Base-by-base conservation (phyloP, 2,888 invertebrate genomes). In the Abscondita cerata region DNA sequence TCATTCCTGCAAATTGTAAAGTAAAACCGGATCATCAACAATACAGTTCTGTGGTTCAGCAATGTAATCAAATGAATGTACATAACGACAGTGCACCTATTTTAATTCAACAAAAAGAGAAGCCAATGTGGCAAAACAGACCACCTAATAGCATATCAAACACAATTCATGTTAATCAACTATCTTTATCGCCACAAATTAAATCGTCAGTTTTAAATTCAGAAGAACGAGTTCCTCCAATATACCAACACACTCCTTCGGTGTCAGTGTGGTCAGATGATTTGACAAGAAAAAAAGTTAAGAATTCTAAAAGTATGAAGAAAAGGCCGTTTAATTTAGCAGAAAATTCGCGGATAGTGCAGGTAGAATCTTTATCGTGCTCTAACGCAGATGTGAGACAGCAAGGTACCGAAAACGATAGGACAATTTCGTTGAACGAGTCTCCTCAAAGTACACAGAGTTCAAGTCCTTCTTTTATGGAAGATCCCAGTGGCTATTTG, bases 401-500 rank as follows among this genome's bases (percentile, higher is more conserved):
- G 70, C 82, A 86, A 67, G 83, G 80, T 20, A 74, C 73, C 67
- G 84, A 83, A 61, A 79, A 78, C 50, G 70, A 64, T 63, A 74
- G 81, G 64, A 76, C 80, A 4, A 70, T 76, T 20, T 73, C 77
- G 52, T 72, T 76, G 46, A 75, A 76, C 64, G 76, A 78, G 54
- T 69, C 75, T 59, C 70, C 73, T 18, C 77, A 75, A 59, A 71
- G 71, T 40, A 71, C 66, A 18, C 77, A 77, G 62, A 70, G 64
- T 61, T 68, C 76, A 19, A 83, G 87, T 66, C 93, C 93, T 1
- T 94, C 94, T 31, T 95, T 95, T 76, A 88, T 95, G 84, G 95
- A 96, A 69, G 95, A 96, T 80, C 95, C 95, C 0, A 92, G 90
- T 73, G 95, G 94, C 1, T 96, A 94, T 80, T 82, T 96, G 69